Evolutionary conservation across 1,140 invertebrate genomes (phyloP), one percentile per base, ranked within the genome.

Genomic region (Acyrthosiphon pisum): DNA sequence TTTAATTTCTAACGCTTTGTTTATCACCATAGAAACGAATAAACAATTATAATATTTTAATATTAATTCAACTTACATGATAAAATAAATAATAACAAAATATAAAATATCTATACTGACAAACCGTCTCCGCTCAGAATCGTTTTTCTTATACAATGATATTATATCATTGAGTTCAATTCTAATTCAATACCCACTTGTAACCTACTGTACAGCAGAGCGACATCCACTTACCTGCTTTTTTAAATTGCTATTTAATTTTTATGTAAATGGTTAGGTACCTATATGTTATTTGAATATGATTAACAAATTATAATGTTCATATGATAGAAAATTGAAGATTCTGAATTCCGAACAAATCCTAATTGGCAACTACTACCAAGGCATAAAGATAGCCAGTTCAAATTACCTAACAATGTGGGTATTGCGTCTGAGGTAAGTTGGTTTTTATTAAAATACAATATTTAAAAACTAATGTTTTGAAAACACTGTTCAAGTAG

Each of bases 311-410:
- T 84, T 41, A 11, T 26, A 44, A 84, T 84, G 18, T 18, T 84
- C 23, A 26, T 92, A 7, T 50, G 23, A 81, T 93, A 93, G 91
- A 93, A 93, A 86, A 93, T 93, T 20, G 91, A 93, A 84, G 91
- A 93, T 83, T 93, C 91, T 84, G 91, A 93, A 41, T 93, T 93
- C 35, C 48, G 91, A 93, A 93, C 81, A 93, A 93, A 93, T 84
- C 91, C 91, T 86, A 93, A 93, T 44, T 93, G 91, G 91, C 91
- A 93, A 23, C 30, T 93, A 20, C 20, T 93, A 53, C 91, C 91
- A 30, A 93, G 60, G 37, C 60, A 93, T 86, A 93, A 93, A 84
- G 91, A 93, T 84, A 93, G 91, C 20, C 91, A 93, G 44, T 93
- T 93, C 22, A 93, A 93, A 84, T 93, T 93, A n/a, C 91, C 91